A percentile compares a stretch with the other conserved stretches of the same genome.
These are phyloP conservation scores for Mythimna loreyi DNA, from an alignment of 2,888 invertebrate genomes.

Conservation along the genomic window DNA sequence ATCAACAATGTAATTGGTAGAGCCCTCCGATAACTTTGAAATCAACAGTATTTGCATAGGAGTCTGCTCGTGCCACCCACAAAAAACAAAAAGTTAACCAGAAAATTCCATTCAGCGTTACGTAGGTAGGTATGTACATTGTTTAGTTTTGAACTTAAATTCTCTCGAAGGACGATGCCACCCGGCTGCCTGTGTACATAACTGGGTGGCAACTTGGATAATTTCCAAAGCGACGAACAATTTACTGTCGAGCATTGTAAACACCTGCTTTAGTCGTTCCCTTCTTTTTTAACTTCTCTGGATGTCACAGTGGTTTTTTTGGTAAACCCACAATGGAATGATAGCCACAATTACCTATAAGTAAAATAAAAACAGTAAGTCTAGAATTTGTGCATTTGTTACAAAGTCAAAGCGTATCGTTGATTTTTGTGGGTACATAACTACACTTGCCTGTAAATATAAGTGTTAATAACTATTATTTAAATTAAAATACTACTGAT, in stretches of 20 bases:
- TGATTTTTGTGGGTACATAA: not conserved
- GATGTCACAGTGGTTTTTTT: conserved; percentile 60
- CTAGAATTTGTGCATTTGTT: not conserved
- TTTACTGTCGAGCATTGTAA: conserved; percentile 76
- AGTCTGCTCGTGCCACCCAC: conserved; percentile 66
- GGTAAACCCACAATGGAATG: conserved; percentile 26
- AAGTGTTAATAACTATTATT: conserved; percentile 7
- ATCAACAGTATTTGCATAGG: conserved; percentile 77
- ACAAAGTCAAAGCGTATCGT: not conserved
- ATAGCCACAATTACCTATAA: conserved; percentile 41
- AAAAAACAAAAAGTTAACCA: conserved; percentile 65
- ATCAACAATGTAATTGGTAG: conserved; percentile 84
- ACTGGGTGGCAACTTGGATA: conserved; percentile 70
- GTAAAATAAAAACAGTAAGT: not conserved
- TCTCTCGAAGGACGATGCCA: conserved; percentile 64
- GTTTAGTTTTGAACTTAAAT: conserved; percentile 64
- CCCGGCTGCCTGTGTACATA: conserved; percentile 61
- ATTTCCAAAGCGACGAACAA: conserved; percentile 74
- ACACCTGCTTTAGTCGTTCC: conserved; percentile 74
- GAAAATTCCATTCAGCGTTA: conserved; percentile 64
- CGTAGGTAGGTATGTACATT: conserved; percentile 53
- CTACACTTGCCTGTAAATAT: not conserved
- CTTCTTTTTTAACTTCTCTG: conserved; percentile 72
- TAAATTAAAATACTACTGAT: conserved; percentile 1
- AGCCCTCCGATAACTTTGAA: conserved; percentile 72